These are phyloP conservation scores for Nomada lathburiana DNA, from an alignment of 2,888 invertebrate genomes.

Conservation along the genomic window DNA sequence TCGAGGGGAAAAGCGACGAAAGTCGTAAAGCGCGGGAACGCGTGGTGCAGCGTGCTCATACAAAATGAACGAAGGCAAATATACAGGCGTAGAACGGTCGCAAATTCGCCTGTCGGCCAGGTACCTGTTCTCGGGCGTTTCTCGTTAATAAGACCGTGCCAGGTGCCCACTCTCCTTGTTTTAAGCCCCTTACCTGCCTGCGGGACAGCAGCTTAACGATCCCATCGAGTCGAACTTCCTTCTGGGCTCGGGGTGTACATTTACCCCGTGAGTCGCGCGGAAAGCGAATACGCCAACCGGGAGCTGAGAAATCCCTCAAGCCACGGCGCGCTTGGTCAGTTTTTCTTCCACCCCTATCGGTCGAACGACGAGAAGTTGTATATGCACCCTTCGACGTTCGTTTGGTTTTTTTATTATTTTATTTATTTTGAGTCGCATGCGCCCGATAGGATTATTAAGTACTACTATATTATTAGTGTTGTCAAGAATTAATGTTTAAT, in stretches of 20 bases:
- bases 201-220: conserved; percentile 40
- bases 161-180: conserved; percentile 3
- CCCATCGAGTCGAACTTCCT: conserved; percentile 45
- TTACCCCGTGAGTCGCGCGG: conserved; percentile 12
- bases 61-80: background rate
- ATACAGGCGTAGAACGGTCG: background rate
- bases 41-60: no score
- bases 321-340: background rate
- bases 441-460: no score
- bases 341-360: background rate
- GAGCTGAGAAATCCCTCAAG: conserved; percentile 16
- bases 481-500: no score
- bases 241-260: background rate
- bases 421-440: no score
- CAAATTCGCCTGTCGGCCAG: background rate
- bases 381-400: no score
- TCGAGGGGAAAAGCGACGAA: no score
- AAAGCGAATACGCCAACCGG: background rate
- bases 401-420: no score
- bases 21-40: no score
- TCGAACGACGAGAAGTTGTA: no score
- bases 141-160: background rate
- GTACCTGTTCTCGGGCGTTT: background rate
- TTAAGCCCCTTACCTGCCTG: conserved; percentile 42
- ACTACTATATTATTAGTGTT: no score